These are phyloP conservation scores for Sarcoramphus papa DNA, from an alignment of 2,797 vertebrate genomes.

Conservation along the genomic window DNA sequence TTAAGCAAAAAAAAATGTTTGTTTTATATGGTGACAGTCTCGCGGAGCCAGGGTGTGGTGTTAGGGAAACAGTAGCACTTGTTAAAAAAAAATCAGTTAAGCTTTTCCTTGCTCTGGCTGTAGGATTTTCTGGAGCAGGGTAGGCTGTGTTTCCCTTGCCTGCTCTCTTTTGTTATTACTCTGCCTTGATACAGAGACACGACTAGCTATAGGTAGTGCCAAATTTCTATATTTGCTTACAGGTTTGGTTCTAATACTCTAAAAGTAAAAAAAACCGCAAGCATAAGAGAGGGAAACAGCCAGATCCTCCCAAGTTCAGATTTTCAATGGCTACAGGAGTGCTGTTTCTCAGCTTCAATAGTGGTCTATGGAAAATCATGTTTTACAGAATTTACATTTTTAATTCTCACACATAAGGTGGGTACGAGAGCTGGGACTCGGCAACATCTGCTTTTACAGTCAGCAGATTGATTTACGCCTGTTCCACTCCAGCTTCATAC, in stretches of 20 bases:
- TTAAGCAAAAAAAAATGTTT: background rate
- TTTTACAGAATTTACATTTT: background rate
- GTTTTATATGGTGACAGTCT: background rate
- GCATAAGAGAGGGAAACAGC: background rate
- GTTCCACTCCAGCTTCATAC: background rate
- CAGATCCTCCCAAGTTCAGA: background rate
- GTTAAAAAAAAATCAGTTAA: background rate
- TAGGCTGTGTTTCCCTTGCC: background rate
- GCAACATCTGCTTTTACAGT: background rate
- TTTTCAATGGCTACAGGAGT: background rate
- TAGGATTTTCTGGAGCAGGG: background rate
- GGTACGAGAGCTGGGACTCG: background rate
- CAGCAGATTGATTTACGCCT: background rate
- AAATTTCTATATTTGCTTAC: background rate
- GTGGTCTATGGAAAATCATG: background rate
- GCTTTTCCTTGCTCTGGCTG: background rate
- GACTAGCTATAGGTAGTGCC: background rate
- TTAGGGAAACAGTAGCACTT: background rate
- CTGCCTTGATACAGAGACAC: background rate
- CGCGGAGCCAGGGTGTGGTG: background rate
- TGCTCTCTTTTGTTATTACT: background rate
- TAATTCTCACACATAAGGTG: background rate
- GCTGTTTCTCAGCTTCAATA: background rate
- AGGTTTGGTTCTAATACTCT: background rate
- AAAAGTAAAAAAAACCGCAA: background rate